Base-by-base conservation (phyloP, 2,797 vertebrate genomes). In the Galagoides demidoff region DNA sequence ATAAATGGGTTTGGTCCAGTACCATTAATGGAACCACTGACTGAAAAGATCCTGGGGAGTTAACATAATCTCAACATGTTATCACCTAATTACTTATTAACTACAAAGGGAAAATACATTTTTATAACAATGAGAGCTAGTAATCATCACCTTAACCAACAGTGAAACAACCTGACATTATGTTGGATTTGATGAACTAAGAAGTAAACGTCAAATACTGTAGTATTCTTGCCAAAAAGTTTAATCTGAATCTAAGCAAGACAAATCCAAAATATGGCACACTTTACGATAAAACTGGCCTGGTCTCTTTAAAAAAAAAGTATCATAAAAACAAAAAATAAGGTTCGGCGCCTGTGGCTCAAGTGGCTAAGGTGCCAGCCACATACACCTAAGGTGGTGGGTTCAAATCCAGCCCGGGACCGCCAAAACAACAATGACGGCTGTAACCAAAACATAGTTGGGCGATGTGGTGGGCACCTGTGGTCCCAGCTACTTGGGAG, bases 251-350 rank as follows among this genome's bases (percentile, higher is more conserved):
- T 66, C 78, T 88, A 71, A 88, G 39, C 37, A 77, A 82, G 27
- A 83, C 71, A 94, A 90, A 61, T n/a, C 29, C 39, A 59, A 43
- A 88, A 89, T 39, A 4, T 43, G 49, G 23, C 7, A 84, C 10
- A 74, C 68, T 57, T n/a, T 20, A 85, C 3, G 73, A 49, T 43
- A 92, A 89, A 78, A 29, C 2, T 68, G 29, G 2, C 13, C 49
- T 89, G 39, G 5, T 84, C 37, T 61, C 82, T 83, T 64, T 31
- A 68, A 85, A 88, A 81, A 81, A 87, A 89, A 95, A 19, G 8
- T 43, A 16, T 37, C 25, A 71, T 39, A 63, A 92, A 96, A 94
- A 92, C 31, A 71, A 90, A 70, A 39, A 57, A 74, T 49, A 79
- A 79, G 39, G 39, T 1, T 43, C 7, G 39, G 39, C 5, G 5